Percentiles rank a stretch among this genome's conserved stretches.
These are phyloP conservation scores for Sisyra terminalis DNA, from an alignment of 2,888 invertebrate species.

Conservation along the genomic window DNA sequence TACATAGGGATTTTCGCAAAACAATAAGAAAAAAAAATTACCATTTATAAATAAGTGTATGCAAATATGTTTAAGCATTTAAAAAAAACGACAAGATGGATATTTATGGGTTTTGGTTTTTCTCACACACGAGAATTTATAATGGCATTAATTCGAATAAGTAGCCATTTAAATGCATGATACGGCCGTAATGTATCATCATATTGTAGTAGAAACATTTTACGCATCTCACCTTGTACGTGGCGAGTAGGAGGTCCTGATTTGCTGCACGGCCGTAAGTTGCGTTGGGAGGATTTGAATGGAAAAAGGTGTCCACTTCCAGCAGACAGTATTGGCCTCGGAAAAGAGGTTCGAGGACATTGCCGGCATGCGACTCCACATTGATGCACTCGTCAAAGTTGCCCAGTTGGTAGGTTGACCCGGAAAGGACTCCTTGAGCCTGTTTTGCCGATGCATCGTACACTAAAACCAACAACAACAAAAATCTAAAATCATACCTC, in stretches of 20 bases:
- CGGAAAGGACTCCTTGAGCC: constrained; percentile 47
- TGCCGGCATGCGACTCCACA: constrained; percentile 13
- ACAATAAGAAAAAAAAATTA: constrained; percentile 4
- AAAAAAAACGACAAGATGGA: too few species aligned
- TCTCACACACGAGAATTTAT: too few species aligned
- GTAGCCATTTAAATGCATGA: too few species aligned
- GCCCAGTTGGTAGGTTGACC: constrained; percentile 51
- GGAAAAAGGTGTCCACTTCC: constrained; percentile 23
- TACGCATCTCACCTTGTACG: too few species aligned
- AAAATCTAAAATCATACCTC: background rate
- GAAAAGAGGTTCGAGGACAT: constrained; percentile 23
- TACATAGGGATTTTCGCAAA: background rate
- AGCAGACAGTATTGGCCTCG: constrained; percentile 50
- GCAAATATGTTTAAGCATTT: too few species aligned
- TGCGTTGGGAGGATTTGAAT: background rate
- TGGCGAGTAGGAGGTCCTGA: background rate
- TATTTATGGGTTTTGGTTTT: too few species aligned
- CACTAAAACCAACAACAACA: constrained; percentile 32
- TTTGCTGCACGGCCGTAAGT: background rate
- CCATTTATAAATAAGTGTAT: too few species aligned
- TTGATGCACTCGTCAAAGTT: constrained; percentile 56
- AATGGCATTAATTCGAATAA: too few species aligned
- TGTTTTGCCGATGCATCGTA: constrained; percentile 57
- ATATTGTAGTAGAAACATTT: too few species aligned
- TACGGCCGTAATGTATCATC: too few species aligned